phyloP scores from a whole-genome alignment of 2,797 vertebrate species.

The Picus viridis region DNA sequence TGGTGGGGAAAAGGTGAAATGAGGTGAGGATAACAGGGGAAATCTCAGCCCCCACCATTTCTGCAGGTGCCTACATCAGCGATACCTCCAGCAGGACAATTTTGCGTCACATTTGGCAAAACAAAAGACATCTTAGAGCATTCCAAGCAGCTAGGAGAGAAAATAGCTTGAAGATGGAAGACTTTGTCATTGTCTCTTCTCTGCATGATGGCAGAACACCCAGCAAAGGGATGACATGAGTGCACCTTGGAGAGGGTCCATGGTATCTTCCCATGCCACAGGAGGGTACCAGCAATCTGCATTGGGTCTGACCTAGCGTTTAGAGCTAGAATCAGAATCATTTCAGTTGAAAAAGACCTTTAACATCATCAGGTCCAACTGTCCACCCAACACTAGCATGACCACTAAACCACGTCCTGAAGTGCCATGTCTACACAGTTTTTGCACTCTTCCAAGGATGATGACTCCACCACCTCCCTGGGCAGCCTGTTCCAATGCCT shows the following conservation, averaged over 20 bases:
- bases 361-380: too few relatives aligned
- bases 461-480: too few relatives aligned
- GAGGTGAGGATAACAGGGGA: neutral
- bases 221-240: neutral
- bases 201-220: neutral
- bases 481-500: too few relatives aligned
- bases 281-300: rapidly evolving
- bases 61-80: neutral
- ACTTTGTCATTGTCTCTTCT: neutral
- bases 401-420: too few relatives aligned
- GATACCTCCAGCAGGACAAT: neutral
- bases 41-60: neutral
- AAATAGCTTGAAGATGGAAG: neutral
- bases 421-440: too few relatives aligned
- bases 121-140: neutral
- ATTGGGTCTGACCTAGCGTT: neutral
- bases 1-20: neutral
- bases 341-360: too few relatives aligned
- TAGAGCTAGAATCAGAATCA: neutral
- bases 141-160: neutral
- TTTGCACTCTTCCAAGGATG: too few relatives aligned
- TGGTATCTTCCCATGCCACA: neutral
- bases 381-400: too few relatives aligned
- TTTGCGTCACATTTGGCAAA: rapidly evolving
- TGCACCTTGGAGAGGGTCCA: neutral